Conservation (phyloP, 1,140 invertebrate genomes). For the Pararge aegeria region DNA sequence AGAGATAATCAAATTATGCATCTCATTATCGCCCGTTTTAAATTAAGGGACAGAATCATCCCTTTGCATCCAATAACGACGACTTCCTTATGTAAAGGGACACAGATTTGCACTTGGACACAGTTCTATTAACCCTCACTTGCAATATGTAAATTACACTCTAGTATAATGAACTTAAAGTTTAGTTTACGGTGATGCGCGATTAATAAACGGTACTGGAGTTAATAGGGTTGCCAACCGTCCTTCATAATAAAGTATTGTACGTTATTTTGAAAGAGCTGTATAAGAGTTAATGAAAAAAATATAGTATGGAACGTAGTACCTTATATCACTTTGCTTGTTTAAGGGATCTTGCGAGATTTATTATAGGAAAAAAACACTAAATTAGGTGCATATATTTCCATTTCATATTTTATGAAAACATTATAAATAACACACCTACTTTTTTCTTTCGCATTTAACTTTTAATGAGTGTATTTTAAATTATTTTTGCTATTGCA, state of each 20-base stretch:
- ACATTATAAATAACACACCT: no score
- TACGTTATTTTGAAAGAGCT: neutral
- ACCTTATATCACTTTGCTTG: no score
- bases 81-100: conserved; percentile 64
- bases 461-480: no score
- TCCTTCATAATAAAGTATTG: neutral
- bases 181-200: conserved; percentile 18
- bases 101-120: conserved; percentile 46
- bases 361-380: no score
- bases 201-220: neutral
- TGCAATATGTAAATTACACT: conserved; percentile 18
- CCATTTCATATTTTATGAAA: no score
- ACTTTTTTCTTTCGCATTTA: no score
- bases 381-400: no score
- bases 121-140: conserved; percentile 39
- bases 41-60: conserved; percentile 65
- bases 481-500: no score
- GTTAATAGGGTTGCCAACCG: neutral
- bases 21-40: conserved; percentile 71
- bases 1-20: conserved; percentile 70
- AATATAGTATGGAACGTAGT: no score
- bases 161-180: conserved; percentile 13
- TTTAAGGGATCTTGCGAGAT: no score
- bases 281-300: no score
- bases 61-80: conserved; percentile 66